Evolutionary conservation across 2,888 invertebrate species (phyloP).

Genomic region (Heteropelma amictum): DNA sequence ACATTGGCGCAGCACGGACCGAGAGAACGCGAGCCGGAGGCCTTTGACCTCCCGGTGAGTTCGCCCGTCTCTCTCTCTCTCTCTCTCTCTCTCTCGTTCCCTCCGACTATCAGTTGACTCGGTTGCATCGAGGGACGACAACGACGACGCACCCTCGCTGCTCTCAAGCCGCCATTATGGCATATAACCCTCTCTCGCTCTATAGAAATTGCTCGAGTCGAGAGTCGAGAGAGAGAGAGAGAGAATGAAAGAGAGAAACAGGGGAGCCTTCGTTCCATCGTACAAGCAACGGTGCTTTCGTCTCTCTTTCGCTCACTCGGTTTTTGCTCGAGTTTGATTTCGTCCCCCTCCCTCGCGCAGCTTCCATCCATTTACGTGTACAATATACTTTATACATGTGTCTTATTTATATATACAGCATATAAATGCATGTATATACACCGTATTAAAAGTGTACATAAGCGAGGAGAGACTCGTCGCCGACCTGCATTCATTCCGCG

Average conservation of each 20-base stretch:
- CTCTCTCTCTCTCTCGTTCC: constrained; percentile 50
- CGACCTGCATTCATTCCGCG: constrained; percentile 67
- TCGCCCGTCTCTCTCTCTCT: constrained; percentile 54
- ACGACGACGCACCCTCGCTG: constrained; percentile 49
- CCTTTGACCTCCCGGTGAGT: constrained; percentile 73
- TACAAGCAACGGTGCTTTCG: constrained; percentile 18
- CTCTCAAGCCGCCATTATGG: constrained; percentile 49
- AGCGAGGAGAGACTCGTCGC: constrained; percentile 53
- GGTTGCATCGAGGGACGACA: constrained; percentile 38
- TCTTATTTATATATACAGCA: background rate
- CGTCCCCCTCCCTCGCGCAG: too few species aligned
- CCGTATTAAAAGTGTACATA: background rate
- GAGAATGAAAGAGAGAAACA: background rate
- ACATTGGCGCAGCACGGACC: constrained; percentile 66
- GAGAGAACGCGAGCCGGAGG: constrained; percentile 72
- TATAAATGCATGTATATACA: background rate
- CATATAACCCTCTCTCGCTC: constrained; percentile 33
- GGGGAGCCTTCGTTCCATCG: constrained; percentile 8
- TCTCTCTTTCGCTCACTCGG: background rate
- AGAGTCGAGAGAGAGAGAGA: constrained; percentile 27
- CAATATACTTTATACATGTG: too few species aligned
- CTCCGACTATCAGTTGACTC: constrained; percentile 24
- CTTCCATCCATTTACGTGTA: too few species aligned
- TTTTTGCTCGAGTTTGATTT: too few species aligned
- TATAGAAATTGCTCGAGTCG: constrained; percentile 50